Conservation (phyloP, 2,797 vertebrate genomes). For the Crax fasciolata region DNA sequence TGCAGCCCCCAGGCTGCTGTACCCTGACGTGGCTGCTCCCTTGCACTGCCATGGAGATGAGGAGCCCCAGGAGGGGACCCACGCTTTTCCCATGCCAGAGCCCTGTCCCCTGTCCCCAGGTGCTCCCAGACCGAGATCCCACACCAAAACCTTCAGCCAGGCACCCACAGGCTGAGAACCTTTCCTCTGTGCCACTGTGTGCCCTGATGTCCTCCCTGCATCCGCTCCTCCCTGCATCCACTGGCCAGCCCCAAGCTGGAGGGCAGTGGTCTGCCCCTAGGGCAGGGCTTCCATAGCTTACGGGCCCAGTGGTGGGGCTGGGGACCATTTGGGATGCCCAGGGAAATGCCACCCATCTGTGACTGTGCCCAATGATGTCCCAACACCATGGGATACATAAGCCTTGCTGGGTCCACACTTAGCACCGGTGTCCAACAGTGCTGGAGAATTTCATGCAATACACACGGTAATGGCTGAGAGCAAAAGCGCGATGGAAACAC, state of each 20-base stretch:
- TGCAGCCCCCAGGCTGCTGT: background rate
- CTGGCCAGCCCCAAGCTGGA: background rate
- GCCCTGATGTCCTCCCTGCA: background rate
- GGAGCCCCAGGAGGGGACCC: background rate
- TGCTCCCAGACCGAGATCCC: background rate
- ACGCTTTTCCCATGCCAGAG: background rate
- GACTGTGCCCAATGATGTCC: background rate
- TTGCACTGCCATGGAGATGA: accelerated
- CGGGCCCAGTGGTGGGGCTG: no score
- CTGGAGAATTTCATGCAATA: background rate
- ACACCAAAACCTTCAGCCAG: background rate
- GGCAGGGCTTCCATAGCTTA: background rate
- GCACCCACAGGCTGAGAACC: background rate
- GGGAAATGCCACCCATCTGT: background rate
- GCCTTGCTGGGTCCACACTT: background rate
- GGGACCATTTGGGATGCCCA: background rate
- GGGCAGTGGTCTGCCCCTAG: background rate
- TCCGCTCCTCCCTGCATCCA: background rate
- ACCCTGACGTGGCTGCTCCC: background rate
- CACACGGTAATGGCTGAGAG: background rate
- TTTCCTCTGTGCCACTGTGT: background rate
- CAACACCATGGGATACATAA: background rate
- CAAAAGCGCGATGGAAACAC: background rate
- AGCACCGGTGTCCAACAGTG: background rate
- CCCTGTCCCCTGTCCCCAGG: background rate